Percentiles rank a stretch among this genome's conserved stretches.
Evolutionary conservation across 2,113 vertebrate genomes (phyloP).

Genomic region (Acanthochromis polyacanthus): DNA sequence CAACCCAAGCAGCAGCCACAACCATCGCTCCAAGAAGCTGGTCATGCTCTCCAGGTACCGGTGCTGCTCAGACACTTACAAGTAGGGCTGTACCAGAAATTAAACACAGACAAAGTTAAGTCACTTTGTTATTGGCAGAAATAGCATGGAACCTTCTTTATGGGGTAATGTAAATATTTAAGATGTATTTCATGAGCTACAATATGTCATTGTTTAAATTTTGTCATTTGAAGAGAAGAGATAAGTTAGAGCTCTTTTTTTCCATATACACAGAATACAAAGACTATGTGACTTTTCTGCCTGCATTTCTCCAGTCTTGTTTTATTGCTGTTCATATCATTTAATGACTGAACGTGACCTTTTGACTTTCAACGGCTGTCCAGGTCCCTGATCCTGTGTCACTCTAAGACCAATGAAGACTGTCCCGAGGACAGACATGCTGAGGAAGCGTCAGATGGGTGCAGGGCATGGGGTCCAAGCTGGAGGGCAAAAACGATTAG

Average conservation of each 20-base stretch:
- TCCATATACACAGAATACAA: background rate
- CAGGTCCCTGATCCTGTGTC: conserved; percentile 92
- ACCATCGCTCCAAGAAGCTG: conserved; percentile 87
- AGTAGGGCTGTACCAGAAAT: background rate
- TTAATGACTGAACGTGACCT: background rate
- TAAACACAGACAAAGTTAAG: background rate
- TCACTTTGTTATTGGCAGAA: background rate
- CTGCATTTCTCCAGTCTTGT: background rate
- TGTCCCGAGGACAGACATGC: conserved; percentile 85
- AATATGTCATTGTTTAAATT: background rate
- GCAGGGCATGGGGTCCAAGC: conserved; percentile 55
- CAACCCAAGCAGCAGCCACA: conserved; percentile 72
- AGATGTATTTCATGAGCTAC: too few relatives aligned
- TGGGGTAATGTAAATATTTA: background rate
- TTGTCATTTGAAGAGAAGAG: background rate
- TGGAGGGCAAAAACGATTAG: conserved; percentile 20
- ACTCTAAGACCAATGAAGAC: conserved; percentile 87
- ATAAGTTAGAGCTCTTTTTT: background rate
- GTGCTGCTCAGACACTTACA: background rate
- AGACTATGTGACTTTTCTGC: background rate
- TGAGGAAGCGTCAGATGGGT: conserved; percentile 66
- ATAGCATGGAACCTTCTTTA: background rate
- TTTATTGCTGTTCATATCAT: background rate
- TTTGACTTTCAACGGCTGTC: conserved; percentile 73
- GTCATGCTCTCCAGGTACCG: conserved; percentile 87